Conservation (phyloP, 2,888 invertebrate species). For the Cremastinae sp. region DNA sequence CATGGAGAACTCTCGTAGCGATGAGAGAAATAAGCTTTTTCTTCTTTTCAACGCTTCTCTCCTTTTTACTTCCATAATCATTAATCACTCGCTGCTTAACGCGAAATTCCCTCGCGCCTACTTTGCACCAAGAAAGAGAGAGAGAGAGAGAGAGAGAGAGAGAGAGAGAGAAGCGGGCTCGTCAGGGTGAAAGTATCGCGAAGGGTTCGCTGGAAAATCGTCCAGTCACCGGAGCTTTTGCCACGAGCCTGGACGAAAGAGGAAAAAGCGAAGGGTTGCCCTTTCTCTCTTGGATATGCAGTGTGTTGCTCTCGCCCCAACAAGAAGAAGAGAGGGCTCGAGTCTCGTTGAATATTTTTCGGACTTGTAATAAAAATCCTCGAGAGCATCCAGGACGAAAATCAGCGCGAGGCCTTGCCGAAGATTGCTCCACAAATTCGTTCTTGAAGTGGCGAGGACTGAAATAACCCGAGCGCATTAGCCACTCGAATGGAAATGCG, state of each 20-base stretch:
- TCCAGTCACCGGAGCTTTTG: slow-evolving; percentile 50
- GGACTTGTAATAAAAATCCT: slow-evolving; percentile 12
- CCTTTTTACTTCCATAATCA: slow-evolving; percentile 68
- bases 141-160: slow-evolving; percentile 72
- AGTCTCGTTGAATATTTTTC: slow-evolving; percentile 10
- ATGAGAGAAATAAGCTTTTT: slow-evolving; percentile 44
- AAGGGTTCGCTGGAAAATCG: slow-evolving; percentile 68
- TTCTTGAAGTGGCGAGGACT: slow-evolving; percentile 70
- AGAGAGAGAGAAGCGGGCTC: slow-evolving; percentile 51
- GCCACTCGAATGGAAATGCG: slow-evolving; percentile 75
- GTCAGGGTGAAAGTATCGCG: slow-evolving; percentile 65
- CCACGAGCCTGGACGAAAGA: slow-evolving; percentile 28
- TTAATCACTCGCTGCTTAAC: slow-evolving; percentile 80
- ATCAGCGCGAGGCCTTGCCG: not conserved
- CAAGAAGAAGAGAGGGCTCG: slow-evolving; percentile 1
- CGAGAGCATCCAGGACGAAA: not conserved
- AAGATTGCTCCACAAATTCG: not conserved
- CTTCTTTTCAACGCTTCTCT: slow-evolving; percentile 19
- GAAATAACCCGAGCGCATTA: slow-evolving; percentile 78
- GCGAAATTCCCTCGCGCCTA: slow-evolving; percentile 79
- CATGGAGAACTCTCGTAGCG: slow-evolving; percentile 12
- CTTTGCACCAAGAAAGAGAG: slow-evolving; percentile 77
- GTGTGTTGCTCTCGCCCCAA: no score
- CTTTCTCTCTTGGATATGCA: slow-evolving; percentile 47
- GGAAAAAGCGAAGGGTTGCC: slow-evolving; percentile 35